phyloP scores from a whole-genome alignment of 2,113 vertebrate genomes.

The Carassius auratus region DNA sequence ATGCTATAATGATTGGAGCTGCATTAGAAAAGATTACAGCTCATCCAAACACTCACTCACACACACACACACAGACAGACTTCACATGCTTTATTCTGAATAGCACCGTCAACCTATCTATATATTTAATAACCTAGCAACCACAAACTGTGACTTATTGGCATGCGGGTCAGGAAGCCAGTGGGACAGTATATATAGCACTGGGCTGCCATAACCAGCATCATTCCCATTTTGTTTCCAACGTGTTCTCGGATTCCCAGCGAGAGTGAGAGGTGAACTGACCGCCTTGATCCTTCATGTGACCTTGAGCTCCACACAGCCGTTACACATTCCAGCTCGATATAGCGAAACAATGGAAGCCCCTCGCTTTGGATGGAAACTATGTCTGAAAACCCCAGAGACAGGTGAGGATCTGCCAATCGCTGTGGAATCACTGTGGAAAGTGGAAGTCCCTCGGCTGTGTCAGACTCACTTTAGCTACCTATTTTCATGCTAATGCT shows the following conservation, averaged over 20 bases:
- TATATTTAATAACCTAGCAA: background rate
- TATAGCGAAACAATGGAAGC: slow-evolving; percentile 26
- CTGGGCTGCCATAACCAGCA: background rate
- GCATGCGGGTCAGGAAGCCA: slow-evolving; percentile 23
- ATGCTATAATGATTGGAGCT: slow-evolving; percentile 26
- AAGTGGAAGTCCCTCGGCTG: background rate
- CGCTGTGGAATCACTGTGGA: background rate
- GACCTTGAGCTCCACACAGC: background rate
- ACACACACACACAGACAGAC: background rate
- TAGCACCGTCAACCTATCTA: background rate
- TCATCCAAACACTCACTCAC: background rate
- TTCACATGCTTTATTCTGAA: background rate
- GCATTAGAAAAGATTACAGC: slow-evolving; percentile 36
- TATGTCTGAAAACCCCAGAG: slow-evolving; percentile 21
- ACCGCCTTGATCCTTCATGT: background rate
- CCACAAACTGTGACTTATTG: slow-evolving; percentile 2
- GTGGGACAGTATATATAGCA: slow-evolving; percentile 35
- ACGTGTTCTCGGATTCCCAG: slow-evolving; percentile 22
- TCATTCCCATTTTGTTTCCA: slow-evolving; percentile 26
- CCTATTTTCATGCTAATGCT: no score
- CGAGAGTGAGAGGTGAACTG: slow-evolving; percentile 6
- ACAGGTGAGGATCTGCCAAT: slow-evolving; percentile 5
- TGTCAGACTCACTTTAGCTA: background rate
- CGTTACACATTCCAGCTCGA: slow-evolving; percentile 25
- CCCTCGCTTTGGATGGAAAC: background rate